Conservation (phyloP, 2,888 invertebrate genomes). For the Odontocolon sp. region DNA sequence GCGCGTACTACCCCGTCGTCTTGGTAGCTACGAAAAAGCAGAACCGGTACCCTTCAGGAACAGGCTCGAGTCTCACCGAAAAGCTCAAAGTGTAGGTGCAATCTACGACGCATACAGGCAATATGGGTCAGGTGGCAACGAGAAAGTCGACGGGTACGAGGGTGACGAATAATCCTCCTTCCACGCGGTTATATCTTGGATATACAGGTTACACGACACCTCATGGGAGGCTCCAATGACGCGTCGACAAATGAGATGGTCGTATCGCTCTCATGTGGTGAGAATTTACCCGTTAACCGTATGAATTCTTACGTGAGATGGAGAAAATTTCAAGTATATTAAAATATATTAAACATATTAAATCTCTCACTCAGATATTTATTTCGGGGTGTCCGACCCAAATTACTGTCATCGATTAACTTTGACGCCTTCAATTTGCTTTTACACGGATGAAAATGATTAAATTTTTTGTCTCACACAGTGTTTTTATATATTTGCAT, state of each 20-base stretch:
- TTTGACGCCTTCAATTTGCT: too few relatives aligned
- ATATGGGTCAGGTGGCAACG: neutral
- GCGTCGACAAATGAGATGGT: neutral
- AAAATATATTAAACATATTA: too few relatives aligned
- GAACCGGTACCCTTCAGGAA: neutral
- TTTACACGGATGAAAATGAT: too few relatives aligned
- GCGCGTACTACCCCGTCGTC: neutral
- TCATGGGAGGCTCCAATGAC: neutral
- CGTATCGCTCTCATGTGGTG: too few relatives aligned
- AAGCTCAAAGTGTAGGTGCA: neutral
- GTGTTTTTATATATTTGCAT: too few relatives aligned
- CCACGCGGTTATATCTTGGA: neutral
- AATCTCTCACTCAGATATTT: too few relatives aligned
- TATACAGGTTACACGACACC: neutral
- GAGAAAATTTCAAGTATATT: too few relatives aligned
- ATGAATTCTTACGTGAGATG: too few relatives aligned
- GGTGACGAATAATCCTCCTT: neutral
- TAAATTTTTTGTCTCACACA: too few relatives aligned
- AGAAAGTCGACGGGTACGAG: neutral
- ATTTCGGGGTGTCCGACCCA: too few relatives aligned
- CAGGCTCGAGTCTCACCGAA: neutral
- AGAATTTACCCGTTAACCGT: too few relatives aligned
- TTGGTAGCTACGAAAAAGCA: neutral
- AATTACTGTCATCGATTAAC: too few relatives aligned
- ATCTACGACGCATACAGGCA: neutral